phyloP scores from a whole-genome alignment of 2,888 invertebrate genomes.

The Pyrrhosoma nymphula region DNA sequence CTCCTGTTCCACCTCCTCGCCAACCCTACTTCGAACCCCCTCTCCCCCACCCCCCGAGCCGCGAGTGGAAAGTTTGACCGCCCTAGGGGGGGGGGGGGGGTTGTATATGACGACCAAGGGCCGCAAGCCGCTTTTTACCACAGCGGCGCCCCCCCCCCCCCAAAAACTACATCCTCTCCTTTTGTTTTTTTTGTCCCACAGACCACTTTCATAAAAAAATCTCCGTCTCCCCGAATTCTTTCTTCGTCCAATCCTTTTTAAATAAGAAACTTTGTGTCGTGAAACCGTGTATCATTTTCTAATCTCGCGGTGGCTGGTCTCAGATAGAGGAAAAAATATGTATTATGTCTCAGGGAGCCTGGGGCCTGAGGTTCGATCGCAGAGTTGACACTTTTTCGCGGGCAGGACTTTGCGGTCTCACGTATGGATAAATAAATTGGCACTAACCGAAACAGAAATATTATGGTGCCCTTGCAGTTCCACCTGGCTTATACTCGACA shows the following conservation, averaged over 20 bases:
- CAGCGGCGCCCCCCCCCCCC: background rate
- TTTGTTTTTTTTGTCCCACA: background rate
- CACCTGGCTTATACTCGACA: no score
- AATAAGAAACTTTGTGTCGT: background rate
- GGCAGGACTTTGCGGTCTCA: no score
- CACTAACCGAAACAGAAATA: no score
- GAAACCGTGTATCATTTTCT: background rate
- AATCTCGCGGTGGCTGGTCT: background rate
- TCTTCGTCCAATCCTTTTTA: background rate
- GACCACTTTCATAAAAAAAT: background rate
- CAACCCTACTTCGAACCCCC: no score
- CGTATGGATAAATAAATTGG: no score
- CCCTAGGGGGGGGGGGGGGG: no score
- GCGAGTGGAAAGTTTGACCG: background rate
- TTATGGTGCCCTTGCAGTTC: no score
- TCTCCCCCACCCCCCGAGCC: background rate
- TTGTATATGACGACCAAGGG: background rate
- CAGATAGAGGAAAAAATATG: background rate
- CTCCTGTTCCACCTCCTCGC: no score
- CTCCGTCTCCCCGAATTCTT: background rate
- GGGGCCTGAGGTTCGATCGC: no score
- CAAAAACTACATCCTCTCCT: background rate
- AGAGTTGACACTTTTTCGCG: no score
- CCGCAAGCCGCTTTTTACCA: background rate
- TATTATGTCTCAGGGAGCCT: no score